A percentile compares a stretch with the other conserved stretches of the same genome.
These are phyloP conservation scores for Phasia obesa DNA, from an alignment of 2,888 invertebrate species.

Conservation along the genomic window DNA sequence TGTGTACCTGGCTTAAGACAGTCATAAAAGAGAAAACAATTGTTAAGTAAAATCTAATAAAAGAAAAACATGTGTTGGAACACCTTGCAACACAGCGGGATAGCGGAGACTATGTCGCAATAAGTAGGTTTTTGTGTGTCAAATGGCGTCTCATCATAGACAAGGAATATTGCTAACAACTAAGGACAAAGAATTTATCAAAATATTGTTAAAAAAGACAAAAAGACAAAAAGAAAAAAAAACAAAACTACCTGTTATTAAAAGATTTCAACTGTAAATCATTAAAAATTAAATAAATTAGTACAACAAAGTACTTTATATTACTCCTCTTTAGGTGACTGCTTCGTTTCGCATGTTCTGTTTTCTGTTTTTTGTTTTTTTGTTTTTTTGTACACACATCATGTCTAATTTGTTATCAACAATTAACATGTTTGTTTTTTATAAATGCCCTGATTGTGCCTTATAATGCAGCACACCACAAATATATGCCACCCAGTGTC, in stretches of 20 bases:
- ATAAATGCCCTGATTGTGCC: slow-evolving; percentile 47
- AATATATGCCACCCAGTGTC: slow-evolving; percentile 74
- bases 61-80: slow-evolving; percentile 46
- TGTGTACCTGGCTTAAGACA: slow-evolving; percentile 6
- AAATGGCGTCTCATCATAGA: slow-evolving; percentile 49
- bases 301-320: neutral
- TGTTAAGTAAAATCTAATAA: neutral
- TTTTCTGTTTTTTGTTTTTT: neutral
- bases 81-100: slow-evolving; percentile 63
- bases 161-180: slow-evolving; percentile 43
- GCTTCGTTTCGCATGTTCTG: no score
- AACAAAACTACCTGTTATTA: slow-evolving; percentile 35
- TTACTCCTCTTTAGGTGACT: slow-evolving; percentile 14
- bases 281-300: neutral
- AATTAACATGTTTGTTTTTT: slow-evolving; percentile 69
- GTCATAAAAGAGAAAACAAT: slow-evolving; percentile 6
- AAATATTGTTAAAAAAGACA: no score
- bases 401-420: slow-evolving; percentile 70
- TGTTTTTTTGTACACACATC: slow-evolving; percentile 8
- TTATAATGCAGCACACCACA: slow-evolving; percentile 49
- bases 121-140: slow-evolving; percentile 13
- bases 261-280: slow-evolving; percentile 13
- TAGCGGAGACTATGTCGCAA: slow-evolving; percentile 35
- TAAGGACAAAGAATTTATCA: slow-evolving; percentile 23
- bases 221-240: no score